Evolutionary conservation across 2,797 vertebrate species (phyloP), one percentile per base, ranked within the genome.

Genomic region (Sebastes hubbsi): DNA sequence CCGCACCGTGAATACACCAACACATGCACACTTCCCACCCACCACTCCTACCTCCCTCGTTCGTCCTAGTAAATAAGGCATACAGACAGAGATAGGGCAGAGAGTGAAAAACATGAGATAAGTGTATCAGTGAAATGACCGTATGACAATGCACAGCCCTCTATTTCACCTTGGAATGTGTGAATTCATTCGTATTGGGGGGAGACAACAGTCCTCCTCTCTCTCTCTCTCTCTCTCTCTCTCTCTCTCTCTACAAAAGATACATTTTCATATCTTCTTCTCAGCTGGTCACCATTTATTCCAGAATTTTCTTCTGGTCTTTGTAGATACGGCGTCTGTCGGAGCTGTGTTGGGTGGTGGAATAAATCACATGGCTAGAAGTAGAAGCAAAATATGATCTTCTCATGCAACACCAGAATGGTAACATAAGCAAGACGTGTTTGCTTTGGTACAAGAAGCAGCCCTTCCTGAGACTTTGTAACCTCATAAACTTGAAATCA

Each of bases 111-210:
- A 87, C 83, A 75, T 3, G 77, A 91, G 90, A 94, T 92, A 91
- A 90, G 86, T 87, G 82, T 87, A 91, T 91, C 89, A 88, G 87
- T 56, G 69, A 85, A 94, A 90, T 92, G 85, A 87, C 89, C 90
- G 65, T 80, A 87, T 89, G 91, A 90, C 90, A 92, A 87, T 85
- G 83, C 69, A 61, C 77, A 85, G 77, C 81, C 91, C 88, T 88
- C 87, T 78, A 80, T 85, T 90, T 92, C 91, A 91, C 89, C 91
- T 93, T 89, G 90, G 72, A 80, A 80, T 81, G 80, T 65, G 62
- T 68, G 82, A 83, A 89, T 89, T 87, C 70, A 55, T 85, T 82
- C 36, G 38, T 49, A 78, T 49, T 79, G 24, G 69, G 20, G 16
- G 29, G 81, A 77, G 65, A 88, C 83, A 77, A 78, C 65, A 27